Evolutionary conservation across 1,140 invertebrate species (phyloP).

Genomic region (Sycobia sp.): DNA sequence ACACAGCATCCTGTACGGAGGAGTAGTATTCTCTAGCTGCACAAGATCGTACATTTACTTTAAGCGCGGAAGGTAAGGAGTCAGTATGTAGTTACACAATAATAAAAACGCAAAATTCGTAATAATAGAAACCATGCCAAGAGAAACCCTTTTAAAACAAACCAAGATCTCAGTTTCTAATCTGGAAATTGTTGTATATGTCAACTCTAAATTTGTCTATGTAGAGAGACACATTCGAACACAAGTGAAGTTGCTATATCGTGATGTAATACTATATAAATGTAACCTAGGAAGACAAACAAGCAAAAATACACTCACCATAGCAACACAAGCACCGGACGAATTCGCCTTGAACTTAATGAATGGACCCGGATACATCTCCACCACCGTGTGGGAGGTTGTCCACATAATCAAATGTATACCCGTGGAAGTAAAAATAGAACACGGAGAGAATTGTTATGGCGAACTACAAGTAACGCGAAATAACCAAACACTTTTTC

Average conservation of each 20-base stretch:
- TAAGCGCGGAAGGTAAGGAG: no score
- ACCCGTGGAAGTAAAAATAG: no score
- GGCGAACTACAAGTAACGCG: slow-evolving; percentile 9
- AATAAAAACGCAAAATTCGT: slow-evolving; percentile 35
- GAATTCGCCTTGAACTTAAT: slow-evolving; percentile 27
- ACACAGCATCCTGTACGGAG: slow-evolving; percentile 30
- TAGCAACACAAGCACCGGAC: slow-evolving; percentile 11
- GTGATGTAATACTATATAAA: slow-evolving; percentile 7
- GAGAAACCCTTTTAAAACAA: no score
- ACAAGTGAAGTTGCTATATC: slow-evolving; percentile 27
- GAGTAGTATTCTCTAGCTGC: slow-evolving; percentile 28
- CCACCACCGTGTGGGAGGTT: slow-evolving; percentile 18
- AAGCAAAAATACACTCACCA: background rate
- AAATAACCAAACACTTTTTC: slow-evolving; percentile 14
- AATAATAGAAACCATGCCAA: slow-evolving; percentile 28
- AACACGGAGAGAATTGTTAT: slow-evolving; percentile 21
- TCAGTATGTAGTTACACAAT: slow-evolving; percentile 30
- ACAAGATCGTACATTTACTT: slow-evolving; percentile 31
- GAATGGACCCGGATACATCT: slow-evolving; percentile 28
- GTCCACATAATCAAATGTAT: slow-evolving; percentile 30
- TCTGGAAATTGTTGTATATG: slow-evolving; percentile 12
- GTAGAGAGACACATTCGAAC: slow-evolving; percentile 30
- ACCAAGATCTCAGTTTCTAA: slow-evolving; percentile 18
- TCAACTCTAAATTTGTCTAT: no score
- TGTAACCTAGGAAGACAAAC: slow-evolving; percentile 25